phyloP scores from a whole-genome alignment of 2,797 vertebrate genomes.

The Scyliorhinus canicula region DNA sequence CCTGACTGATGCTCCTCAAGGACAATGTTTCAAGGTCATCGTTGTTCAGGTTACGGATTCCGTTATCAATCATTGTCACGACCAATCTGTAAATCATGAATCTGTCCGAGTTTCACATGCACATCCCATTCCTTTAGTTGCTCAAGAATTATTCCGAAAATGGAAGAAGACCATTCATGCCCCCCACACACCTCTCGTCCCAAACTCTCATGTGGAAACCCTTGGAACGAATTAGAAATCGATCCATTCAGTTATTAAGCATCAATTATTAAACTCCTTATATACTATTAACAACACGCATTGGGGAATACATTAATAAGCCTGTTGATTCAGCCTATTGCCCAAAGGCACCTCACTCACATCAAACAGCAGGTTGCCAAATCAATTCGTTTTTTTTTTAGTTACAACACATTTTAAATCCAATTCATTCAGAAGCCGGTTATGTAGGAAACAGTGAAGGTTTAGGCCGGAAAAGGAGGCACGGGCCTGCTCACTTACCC shows the following conservation, averaged over 20 bases:
- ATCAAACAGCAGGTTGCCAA: not conserved
- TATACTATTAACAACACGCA: not conserved
- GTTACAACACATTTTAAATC: not conserved
- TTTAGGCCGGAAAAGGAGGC: not conserved
- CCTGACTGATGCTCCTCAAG: not conserved
- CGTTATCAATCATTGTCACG: not conserved
- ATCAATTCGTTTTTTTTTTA: not conserved
- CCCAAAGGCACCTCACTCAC: not conserved
- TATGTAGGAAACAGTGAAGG: not conserved
- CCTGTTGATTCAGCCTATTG: not conserved
- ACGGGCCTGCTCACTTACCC: not conserved
- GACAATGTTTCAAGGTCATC: not conserved
- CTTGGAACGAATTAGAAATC: not conserved
- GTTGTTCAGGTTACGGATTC: not conserved
- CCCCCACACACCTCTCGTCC: not conserved
- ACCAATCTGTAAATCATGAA: not conserved
- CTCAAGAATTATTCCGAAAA: not conserved
- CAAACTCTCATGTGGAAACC: not conserved
- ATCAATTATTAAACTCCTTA: not conserved
- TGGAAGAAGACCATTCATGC: not conserved
- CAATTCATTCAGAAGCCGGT: not conserved
- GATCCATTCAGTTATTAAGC: not conserved
- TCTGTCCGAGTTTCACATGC: not conserved
- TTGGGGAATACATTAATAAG: slow-evolving; percentile 8
- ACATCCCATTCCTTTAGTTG: not conserved